Percentiles rank a stretch among this genome's conserved stretches.
These are phyloP conservation scores for Etheostoma nigrum DNA, from an alignment of 2,797 vertebrate species.

Conservation along the genomic window DNA sequence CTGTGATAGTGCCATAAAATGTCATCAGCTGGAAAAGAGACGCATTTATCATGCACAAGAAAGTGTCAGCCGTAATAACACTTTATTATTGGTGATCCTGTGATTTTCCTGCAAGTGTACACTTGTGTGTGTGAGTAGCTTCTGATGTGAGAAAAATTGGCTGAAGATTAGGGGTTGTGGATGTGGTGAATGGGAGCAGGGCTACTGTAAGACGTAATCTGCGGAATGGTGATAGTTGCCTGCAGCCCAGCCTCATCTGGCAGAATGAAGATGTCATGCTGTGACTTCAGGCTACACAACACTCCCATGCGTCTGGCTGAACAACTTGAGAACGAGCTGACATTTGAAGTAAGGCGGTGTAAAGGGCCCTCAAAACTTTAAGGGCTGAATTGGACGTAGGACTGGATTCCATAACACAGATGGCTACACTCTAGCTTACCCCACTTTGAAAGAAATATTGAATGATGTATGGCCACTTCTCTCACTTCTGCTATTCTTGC, in stretches of 20 bases:
- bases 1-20: constrained; percentile 83
- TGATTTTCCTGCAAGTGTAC: constrained; percentile 57
- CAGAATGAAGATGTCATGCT: constrained; percentile 54
- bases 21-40: constrained; percentile 77
- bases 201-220: constrained; percentile 34
- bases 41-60: constrained; percentile 78
- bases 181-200: constrained; percentile 3
- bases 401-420: constrained; percentile 36
- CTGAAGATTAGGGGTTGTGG: constrained; percentile 35
- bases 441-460: constrained; percentile 17
- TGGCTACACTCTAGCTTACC: constrained; percentile 19
- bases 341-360: constrained; percentile 64
- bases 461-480: constrained; percentile 18
- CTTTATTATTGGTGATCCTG: constrained; percentile 73
- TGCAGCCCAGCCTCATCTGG: constrained; percentile 32
- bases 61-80: constrained; percentile 79
- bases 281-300: constrained; percentile 49
- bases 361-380: constrained; percentile 48
- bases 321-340: constrained; percentile 52
- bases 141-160: constrained; percentile 27
- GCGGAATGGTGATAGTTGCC: constrained; percentile 48
- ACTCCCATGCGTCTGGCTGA: constrained; percentile 43
- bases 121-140: constrained; percentile 40
- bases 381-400: constrained; percentile 45
- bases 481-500: neutral